Conservation (phyloP, 2,888 invertebrate species). For the Ectropis crepuscularia region DNA sequence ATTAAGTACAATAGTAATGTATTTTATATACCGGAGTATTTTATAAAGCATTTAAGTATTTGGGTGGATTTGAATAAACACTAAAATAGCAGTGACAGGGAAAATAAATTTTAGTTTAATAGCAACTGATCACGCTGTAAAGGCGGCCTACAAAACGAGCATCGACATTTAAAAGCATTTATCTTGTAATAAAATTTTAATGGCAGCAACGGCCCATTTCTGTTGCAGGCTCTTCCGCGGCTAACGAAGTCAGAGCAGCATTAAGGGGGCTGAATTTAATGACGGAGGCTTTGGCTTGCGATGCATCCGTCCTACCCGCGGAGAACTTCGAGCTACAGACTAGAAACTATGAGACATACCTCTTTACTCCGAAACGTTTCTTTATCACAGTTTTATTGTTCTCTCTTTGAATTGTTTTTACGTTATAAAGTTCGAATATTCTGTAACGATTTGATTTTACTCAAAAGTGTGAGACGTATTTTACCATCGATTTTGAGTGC, state of each 20-base stretch:
- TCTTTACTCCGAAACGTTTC: no score
- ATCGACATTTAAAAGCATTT: constrained; percentile 36
- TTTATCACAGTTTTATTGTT: no score
- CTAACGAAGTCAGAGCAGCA: constrained; percentile 60
- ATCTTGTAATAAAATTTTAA: constrained; percentile 44
- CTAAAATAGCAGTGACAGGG: constrained; percentile 8
- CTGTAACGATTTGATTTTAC: no score
- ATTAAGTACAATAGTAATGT: no score
- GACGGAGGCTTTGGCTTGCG: constrained; percentile 59
- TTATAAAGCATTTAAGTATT: no score
- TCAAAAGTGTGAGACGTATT: no score
- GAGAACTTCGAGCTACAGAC: not conserved
- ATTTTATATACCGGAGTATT: no score
- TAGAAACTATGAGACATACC: no score
- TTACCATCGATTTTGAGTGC: no score
- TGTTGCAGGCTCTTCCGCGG: constrained; percentile 47
- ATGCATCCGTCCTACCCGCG: constrained; percentile 14
- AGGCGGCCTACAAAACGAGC: constrained; percentile 24
- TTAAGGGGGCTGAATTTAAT: constrained; percentile 62
- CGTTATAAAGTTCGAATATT: no score
- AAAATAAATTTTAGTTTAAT: constrained; percentile 21
- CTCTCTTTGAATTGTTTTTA: no score
- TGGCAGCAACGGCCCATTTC: constrained; percentile 44
- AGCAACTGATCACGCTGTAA: constrained; percentile 16
- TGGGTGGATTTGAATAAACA: constrained; percentile 2